Evolutionary conservation across 1,140 invertebrate genomes (phyloP).

Genomic region (Andricus grossulariae): DNA sequence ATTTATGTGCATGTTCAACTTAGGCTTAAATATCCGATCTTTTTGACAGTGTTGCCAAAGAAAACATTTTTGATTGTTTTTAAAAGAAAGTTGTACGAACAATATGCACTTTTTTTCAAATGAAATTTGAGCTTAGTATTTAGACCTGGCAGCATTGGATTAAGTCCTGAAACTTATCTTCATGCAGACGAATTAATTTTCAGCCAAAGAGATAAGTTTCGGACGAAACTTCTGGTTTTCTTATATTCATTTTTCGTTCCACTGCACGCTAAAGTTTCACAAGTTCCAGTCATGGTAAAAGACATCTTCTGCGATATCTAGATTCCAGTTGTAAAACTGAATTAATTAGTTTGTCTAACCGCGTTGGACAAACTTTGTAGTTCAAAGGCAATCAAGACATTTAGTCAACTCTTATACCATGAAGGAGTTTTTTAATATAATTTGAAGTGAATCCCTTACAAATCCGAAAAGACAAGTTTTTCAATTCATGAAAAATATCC

Average conservation of each 20-base stretch:
- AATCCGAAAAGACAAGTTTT: no score
- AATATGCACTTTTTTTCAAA: no score
- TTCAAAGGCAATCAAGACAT: no score
- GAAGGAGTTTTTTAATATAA: no score
- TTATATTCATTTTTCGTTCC: slow-evolving; percentile 23
- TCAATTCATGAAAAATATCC: no score
- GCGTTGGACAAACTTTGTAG: slow-evolving; percentile 16
- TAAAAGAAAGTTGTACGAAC: no score
- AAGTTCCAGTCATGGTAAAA: slow-evolving; percentile 13
- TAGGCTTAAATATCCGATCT: background rate
- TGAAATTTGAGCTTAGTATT: background rate
- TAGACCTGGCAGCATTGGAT: background rate
- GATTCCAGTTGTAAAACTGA: slow-evolving; percentile 11
- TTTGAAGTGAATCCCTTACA: no score
- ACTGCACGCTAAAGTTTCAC: slow-evolving; percentile 28
- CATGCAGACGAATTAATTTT: background rate
- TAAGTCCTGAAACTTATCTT: background rate
- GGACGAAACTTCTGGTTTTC: background rate
- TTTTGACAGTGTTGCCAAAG: no score
- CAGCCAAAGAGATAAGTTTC: background rate
- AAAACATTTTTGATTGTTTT: no score
- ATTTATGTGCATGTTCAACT: background rate
- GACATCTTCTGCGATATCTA: background rate
- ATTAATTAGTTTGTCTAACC: slow-evolving; percentile 33
- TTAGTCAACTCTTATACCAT: no score